A percentile compares a stretch with the other conserved stretches of the same genome.
phyloP scores from a whole-genome alignment of 1,140 invertebrate genomes.

The Hydropsyche tenuis region DNA sequence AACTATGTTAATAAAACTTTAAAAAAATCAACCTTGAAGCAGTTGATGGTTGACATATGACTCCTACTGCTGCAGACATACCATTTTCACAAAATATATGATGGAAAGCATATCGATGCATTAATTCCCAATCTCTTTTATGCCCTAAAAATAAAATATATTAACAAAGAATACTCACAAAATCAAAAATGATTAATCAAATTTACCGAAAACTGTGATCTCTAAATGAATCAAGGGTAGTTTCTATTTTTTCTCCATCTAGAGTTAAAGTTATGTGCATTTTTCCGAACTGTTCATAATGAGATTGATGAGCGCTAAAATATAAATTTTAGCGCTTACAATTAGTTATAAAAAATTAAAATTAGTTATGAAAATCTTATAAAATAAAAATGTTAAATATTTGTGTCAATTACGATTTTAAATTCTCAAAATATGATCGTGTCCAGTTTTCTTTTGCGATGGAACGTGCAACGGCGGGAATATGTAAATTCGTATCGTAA shows the following conservation, averaged over 20 bases:
- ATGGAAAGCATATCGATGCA: constrained; percentile 76
- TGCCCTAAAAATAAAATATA: constrained; percentile 57
- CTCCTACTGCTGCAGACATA: constrained; percentile 66
- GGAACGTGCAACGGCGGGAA: constrained; percentile 65
- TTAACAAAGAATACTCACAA: no score
- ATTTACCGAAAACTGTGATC: constrained; percentile 74
- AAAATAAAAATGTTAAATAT: constrained; percentile 33
- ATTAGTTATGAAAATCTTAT: background rate
- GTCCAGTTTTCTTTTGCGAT: constrained; percentile 73
- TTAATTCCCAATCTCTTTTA: constrained; percentile 72
- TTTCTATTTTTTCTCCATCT: constrained; percentile 58
- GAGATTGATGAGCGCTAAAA: constrained; percentile 72
- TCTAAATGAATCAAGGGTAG: constrained; percentile 65
- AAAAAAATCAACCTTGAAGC: constrained; percentile 61
- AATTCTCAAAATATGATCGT: constrained; percentile 66
- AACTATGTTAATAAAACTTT: background rate
- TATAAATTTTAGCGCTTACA: constrained; percentile 17
- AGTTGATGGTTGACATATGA: constrained; percentile 71
- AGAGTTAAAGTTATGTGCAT: constrained; percentile 64
- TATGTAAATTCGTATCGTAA: constrained; percentile 71
- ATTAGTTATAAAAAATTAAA: constrained; percentile 1
- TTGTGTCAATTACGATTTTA: constrained; percentile 65
- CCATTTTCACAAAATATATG: constrained; percentile 72
- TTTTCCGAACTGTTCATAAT: constrained; percentile 76
- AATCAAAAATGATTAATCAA: constrained; percentile 8